These are phyloP conservation scores for Catocala sponsa DNA, from an alignment of 2,888 invertebrate species.

Conservation along the genomic window DNA sequence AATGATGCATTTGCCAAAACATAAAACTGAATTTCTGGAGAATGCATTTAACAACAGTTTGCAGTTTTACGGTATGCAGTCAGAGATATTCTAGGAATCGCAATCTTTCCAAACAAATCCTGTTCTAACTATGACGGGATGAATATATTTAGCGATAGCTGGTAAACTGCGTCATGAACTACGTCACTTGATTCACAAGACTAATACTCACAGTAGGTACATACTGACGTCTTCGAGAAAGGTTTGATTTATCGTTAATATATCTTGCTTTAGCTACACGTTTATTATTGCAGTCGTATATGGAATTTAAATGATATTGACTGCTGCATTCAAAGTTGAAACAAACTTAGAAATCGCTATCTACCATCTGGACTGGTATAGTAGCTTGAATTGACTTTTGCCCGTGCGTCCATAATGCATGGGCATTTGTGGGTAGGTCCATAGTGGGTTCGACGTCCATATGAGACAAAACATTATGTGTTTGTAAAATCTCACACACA, in stretches of 20 bases:
- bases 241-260: not conserved
- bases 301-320: too few species aligned
- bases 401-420: too few species aligned
- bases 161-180: slow-evolving; percentile 23
- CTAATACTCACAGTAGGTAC: slow-evolving; percentile 3
- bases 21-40: not conserved
- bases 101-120: slow-evolving; percentile 7
- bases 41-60: not conserved
- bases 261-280: not conserved
- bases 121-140: slow-evolving; percentile 13
- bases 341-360: too few species aligned
- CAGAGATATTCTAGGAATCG: slow-evolving; percentile 4
- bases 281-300: too few species aligned
- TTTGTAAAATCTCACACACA: too few species aligned
- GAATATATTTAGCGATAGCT: slow-evolving; percentile 30
- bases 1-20: not conserved
- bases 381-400: too few species aligned
- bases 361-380: too few species aligned
- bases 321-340: too few species aligned
- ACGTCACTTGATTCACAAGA: slow-evolving; percentile 27
- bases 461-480: too few species aligned
- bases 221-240: slow-evolving; percentile 28
- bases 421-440: too few species aligned
- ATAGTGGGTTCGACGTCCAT: too few species aligned
- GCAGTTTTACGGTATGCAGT: not conserved